Base-by-base conservation (phyloP, 2,888 invertebrate species). In the Spialia ferax region DNA sequence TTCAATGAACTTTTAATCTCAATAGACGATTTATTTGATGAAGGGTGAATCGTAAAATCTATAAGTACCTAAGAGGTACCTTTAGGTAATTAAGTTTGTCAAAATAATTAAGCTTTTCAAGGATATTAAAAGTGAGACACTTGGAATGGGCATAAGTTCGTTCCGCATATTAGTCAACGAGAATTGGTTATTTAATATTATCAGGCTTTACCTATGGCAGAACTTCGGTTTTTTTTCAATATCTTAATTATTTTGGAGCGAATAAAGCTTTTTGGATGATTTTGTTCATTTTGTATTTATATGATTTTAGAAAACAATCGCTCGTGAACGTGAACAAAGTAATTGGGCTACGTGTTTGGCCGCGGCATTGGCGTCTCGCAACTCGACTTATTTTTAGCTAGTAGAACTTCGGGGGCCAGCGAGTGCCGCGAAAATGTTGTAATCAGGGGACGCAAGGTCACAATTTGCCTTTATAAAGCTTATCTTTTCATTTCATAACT, bases 281-380 rank as follows among this genome's bases (percentile, higher is more conserved):
- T 64, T 45, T 29, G 32, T 10, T 35, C 10, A n/a, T 65, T 55
- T 52, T 59, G 23, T 63, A 38, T 63, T 67, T 57, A 38, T 64
- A 59, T 38, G 45, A 13, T 65, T 55, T 59, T 60, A 50, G 54
- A 69, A 42, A 65, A 69, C 57, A 65, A 70, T 73, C 63, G 55
- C 67, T 68, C 52, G 54, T 38, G 68, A 69, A 69, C 63, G 68
- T 63, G 69, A 71, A 72, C 71, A 73, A 75, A 76, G 79, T 79
- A 81, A 83, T 83, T 79, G 75, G 81, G 78, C 73, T 79, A 80
- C 79, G 71, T 71, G 77, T 80, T 85, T 83, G 84, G 84, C 85
- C 75, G 77, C 79, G 76, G 75, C 78, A 77, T 77, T 79, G 74
- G 73, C 75, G 77, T 78, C 76, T 77, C 77, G 76, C 75, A 77